Evolutionary conservation across 64 coral and sea anemone species (phyloP).

Genomic region (Actinia tenebrosa): DNA sequence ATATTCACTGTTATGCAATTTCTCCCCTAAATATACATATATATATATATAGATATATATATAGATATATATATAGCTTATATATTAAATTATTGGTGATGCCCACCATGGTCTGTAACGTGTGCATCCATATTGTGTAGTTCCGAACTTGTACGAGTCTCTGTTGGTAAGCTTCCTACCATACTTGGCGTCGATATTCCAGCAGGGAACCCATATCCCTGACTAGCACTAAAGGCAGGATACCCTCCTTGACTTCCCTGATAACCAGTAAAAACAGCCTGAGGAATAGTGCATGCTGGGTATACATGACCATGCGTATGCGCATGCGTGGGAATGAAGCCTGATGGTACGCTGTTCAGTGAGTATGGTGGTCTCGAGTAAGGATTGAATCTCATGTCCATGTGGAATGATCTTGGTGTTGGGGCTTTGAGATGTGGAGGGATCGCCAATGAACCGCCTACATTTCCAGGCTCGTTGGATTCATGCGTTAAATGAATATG

Average conservation of each 20-base stretch:
- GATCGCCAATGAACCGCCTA: constrained; percentile 27
- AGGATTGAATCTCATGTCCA: constrained; percentile 88
- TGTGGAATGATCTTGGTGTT: constrained; percentile 60
- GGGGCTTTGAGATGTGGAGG: constrained; percentile 57
- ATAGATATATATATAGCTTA: background rate
- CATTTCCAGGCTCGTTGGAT: constrained; percentile 28
- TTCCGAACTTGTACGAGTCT: constrained; percentile 37
- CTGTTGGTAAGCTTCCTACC: constrained; percentile 18
- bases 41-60: no score
- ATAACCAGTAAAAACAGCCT: constrained; percentile 57
- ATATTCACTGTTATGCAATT: no score
- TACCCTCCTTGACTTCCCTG: constrained; percentile 56
- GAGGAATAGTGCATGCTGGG: constrained; percentile 68
- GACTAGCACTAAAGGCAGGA: constrained; percentile 49
- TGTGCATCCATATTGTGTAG: constrained; percentile 25
- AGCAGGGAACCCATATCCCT: constrained; percentile 38
- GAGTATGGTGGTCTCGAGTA: constrained; percentile 74
- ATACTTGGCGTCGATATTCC: constrained; percentile 42
- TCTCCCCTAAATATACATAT: no score
- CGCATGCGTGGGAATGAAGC: constrained; percentile 56
- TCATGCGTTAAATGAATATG: constrained; percentile 42
- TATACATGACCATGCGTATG: constrained; percentile 59
- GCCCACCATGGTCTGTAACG: background rate
- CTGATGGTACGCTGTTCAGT: constrained; percentile 66
- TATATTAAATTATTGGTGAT: background rate